Evolutionary conservation across 2,888 invertebrate genomes (phyloP), one percentile per base, ranked within the genome.

Genomic region (Volucella inflata): DNA sequence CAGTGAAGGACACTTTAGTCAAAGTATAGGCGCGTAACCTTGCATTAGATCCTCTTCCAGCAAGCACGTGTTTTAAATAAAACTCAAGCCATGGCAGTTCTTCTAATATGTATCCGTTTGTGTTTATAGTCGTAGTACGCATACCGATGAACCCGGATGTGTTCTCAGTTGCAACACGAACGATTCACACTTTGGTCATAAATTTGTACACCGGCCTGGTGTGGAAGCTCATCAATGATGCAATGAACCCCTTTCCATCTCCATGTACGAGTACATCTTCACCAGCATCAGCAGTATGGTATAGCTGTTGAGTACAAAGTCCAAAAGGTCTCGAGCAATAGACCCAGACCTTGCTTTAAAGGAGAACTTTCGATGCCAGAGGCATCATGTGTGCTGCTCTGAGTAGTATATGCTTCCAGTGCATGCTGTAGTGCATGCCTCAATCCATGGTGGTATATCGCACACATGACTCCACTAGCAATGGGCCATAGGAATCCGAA

Each of bases 121-220:
- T 50, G 44, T 16, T 65, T 42, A 71, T 44, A 60, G 60, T 38
- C 42, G 75, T 48, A 36, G 53, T 79, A 75, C 75, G 75, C 79
- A 75, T 84, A 71, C 84, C 79, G 84, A 76, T 84, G 84, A 84
- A 84, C 84, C 84, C 84, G 84, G 84, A 83, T 83, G 68, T 78
- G 51, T 68, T 53, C 46, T 44, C 46, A 46, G 60, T 46, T 78
- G 74, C 84, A 84, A 75, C 84, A 84, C 67, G 75, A 79, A 76
- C 65, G 65, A 71, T 84, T 84, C 84, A 80, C 84, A 84, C 84
- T 84, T 79, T 70, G 75, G 30, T 75, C 74, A 79, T 76, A 84
- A 71, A 80, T 84, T 79, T 65, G 48, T 64, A 17, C 53, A 10
- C 44, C 57, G 79, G 36, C 48, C 36, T 30, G 38, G 44, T 14